Conservation (phyloP, 2,113 vertebrate genomes). For the Gymnorhina tibicen region DNA sequence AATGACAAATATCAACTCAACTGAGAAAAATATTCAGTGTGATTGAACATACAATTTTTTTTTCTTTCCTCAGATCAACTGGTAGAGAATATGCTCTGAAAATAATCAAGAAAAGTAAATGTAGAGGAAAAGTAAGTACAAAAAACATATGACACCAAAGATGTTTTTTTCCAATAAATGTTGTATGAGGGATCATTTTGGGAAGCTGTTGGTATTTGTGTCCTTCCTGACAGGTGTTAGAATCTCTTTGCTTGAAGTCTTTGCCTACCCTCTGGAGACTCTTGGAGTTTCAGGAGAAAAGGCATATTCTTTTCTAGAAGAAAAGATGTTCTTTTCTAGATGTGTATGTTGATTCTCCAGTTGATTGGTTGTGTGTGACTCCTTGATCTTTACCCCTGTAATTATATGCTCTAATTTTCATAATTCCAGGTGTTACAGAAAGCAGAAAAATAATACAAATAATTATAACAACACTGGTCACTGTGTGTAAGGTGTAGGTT, state of each 20-base stretch:
- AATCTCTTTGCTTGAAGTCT: neutral
- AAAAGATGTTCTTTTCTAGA: neutral
- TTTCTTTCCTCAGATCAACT: constrained; percentile 78
- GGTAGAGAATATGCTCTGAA: constrained; percentile 96
- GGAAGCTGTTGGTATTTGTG: neutral
- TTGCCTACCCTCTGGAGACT: neutral
- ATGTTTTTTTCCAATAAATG: neutral
- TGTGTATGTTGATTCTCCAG: neutral
- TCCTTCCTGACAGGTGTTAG: neutral
- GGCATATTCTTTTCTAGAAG: neutral
- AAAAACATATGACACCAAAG: neutral
- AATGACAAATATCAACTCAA: neutral
- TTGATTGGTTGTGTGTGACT: neutral
- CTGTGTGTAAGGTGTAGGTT: neutral
- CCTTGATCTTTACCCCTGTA: neutral
- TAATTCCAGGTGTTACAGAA: neutral
- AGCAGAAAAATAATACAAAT: neutral
- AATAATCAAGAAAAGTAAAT: constrained; percentile 98
- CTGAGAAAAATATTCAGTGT: neutral
- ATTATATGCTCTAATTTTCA: neutral
- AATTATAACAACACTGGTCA: neutral
- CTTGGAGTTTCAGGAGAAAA: neutral
- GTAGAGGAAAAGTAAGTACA: constrained; percentile 90
- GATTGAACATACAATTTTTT: neutral
- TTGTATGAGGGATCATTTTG: neutral